Evolutionary conservation across 2,797 vertebrate genomes (phyloP), one percentile per base, ranked within the genome.

Genomic region (Myotis vivesi): DNA sequence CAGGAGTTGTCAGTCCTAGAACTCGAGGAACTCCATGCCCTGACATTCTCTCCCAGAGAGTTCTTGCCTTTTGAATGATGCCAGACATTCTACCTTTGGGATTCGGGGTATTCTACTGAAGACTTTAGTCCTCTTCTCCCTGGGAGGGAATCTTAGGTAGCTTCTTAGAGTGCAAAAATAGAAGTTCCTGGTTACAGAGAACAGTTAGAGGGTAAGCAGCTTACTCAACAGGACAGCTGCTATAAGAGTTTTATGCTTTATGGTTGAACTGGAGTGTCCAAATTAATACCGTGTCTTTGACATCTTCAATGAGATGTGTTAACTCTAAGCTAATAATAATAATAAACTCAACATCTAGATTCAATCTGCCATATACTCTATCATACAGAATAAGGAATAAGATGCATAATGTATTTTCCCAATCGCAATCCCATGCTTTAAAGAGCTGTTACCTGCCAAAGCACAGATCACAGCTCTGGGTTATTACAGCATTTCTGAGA

Each of bases 21-120:
- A 46, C 71, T 90, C 16, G 17, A 85, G 87, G 59, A 88, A 68
- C 82, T 83, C 49, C 62, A 3, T 23, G 51, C 64, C 41, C 53
- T 64, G 19, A 82, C 46, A 53, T 94, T 72, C 83, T 53, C n/a
- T 69, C 86, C 76, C 44, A 87, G 66, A 87, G 41, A 9, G 90
- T 92, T 86, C 82, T 88, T 0, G 3, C 59, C 88, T 96, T 89
- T 92, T 92, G 64, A 88, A 28, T 89, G 69, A 81, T 53, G 36
- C 80, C 81, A 84, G 17, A 92, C 95, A 94, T 91, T 93, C 85
- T 91, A 64, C 82, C 86, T 92, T 87, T 89, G 93, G 81, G 90
- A 93, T 79, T 66, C 73, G 59, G 71, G 11, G 9, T 71, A 72
- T 72, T 93, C 68, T 64, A 53, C 12, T 80, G 64, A 90, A 90